A percentile compares a stretch with the other conserved stretches of the same genome.
Evolutionary conservation across 2,797 vertebrate genomes (phyloP).

Genomic region (Otolemur crassicaudatus): DNA sequence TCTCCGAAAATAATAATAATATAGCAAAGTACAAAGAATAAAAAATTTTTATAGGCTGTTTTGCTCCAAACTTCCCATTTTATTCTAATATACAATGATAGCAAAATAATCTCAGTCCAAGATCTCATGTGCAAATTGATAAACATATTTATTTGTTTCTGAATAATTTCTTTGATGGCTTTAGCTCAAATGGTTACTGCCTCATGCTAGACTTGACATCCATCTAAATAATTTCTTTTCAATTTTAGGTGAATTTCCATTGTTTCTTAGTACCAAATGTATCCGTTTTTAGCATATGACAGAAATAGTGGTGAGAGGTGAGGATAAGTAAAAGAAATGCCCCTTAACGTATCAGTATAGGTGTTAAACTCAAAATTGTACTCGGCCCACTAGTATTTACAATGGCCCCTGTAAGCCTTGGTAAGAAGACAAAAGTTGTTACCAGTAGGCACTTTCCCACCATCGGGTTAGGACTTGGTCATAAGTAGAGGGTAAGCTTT

Average conservation of each 20-base stretch:
- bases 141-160: slow-evolving; percentile 25
- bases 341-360: background rate
- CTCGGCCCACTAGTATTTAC: background rate
- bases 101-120: background rate
- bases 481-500: slow-evolving; percentile 10
- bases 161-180: slow-evolving; percentile 35
- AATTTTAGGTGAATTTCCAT: slow-evolving; percentile 9
- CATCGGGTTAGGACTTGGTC: background rate
- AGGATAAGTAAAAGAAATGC: slow-evolving; percentile 8
- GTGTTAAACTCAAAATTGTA: background rate
- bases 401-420: background rate
- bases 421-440: slow-evolving; percentile 27
- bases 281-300: background rate
- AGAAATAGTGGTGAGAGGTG: slow-evolving; percentile 29
- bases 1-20: background rate
- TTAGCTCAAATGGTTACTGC: background rate
- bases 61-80: background rate
- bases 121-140: background rate
- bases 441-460: background rate
- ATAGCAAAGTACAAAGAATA: background rate
- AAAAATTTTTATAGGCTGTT: background rate
- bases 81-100: slow-evolving; percentile 18
- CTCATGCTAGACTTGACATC: background rate
- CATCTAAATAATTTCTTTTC: background rate
- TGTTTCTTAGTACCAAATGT: slow-evolving; percentile 3